Base-by-base conservation (phyloP, 2,888 invertebrate genomes). In the Calameuta filiformis region DNA sequence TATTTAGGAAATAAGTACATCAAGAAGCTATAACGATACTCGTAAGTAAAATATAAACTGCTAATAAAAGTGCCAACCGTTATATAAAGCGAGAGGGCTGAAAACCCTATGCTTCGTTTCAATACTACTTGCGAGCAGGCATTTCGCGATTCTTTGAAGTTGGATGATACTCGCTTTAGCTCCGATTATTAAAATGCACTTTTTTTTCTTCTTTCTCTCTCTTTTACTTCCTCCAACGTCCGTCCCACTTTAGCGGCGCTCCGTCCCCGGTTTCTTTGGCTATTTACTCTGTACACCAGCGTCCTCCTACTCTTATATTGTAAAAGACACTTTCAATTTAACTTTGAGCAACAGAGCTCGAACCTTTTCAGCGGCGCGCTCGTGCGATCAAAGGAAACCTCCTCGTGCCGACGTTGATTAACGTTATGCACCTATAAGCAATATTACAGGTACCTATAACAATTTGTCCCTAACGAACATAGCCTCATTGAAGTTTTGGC, bases 281-380 rank as follows among this genome's bases (percentile, higher is more conserved):
- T 86, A 86, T 86, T 87, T 86, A 87, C 86, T 83, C 82, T 86
- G 84, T 83, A 79, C 81, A 81, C 80, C 56, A 81, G 76, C 77
- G 34, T 12, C 71, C 71, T 33, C 76, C 73, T 75, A 68, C 81
- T 76, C 74, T 81, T 83, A 84, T 81, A 84, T 84, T 83, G 83
- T 84, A 83, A 84, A 85, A 83, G 86, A 87, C 86, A 87, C 85
- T 87, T 88, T 87, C 87, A 85, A 88, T 89, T 87, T 86, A 87
- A 88, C 84, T 86, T 87, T 30, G 30, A 23, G 23, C 74, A 35
- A 1, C 31, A 71, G 71, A 71, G 31, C 9, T 56, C 56, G 56
- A 56, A 56, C 56, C 56, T 71, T 31, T 71, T 34, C 71, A 71
- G 71, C 12, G 71, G 6, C 56, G 56, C 56, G 56, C 56, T 56